Conservation (phyloP, 2,888 invertebrate genomes). For the Drosophila engyochracea region DNA sequence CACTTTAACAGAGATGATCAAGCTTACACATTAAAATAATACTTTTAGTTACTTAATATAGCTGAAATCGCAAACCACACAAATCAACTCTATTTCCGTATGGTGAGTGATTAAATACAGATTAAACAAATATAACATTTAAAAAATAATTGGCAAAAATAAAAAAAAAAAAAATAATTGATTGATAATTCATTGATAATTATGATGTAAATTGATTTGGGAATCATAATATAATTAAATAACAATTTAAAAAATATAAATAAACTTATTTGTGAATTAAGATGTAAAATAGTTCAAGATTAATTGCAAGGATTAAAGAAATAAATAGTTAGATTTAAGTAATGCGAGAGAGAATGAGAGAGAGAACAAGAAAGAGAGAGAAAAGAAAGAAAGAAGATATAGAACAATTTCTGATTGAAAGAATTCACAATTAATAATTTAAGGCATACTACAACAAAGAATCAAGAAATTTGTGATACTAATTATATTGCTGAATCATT, state of each 20-base stretch:
- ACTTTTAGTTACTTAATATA: neutral
- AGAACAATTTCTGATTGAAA: neutral
- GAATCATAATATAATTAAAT: neutral
- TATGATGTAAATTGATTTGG: neutral
- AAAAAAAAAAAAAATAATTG: neutral
- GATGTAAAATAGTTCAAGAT: too few relatives aligned
- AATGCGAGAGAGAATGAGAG: neutral
- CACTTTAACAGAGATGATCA: constrained; percentile 24
- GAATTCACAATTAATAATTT: neutral
- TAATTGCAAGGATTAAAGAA: neutral
- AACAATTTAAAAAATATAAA: neutral
- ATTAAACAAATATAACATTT: neutral
- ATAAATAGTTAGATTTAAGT: neutral
- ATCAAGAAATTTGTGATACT: neutral
- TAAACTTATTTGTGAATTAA: too few relatives aligned
- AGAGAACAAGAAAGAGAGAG: neutral
- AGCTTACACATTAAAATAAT: neutral
- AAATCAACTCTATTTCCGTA: neutral
- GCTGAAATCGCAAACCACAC: neutral
- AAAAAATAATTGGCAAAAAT: neutral
- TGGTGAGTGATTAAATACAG: neutral
- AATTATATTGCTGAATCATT: neutral
- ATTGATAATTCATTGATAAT: neutral
- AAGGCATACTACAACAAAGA: neutral
- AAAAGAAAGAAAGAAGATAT: neutral